These are phyloP conservation scores for Trichoplax adhaerens DNA, from an alignment of 37 sponge, comb jelly and placozoan genomes.

Conservation along the genomic window DNA sequence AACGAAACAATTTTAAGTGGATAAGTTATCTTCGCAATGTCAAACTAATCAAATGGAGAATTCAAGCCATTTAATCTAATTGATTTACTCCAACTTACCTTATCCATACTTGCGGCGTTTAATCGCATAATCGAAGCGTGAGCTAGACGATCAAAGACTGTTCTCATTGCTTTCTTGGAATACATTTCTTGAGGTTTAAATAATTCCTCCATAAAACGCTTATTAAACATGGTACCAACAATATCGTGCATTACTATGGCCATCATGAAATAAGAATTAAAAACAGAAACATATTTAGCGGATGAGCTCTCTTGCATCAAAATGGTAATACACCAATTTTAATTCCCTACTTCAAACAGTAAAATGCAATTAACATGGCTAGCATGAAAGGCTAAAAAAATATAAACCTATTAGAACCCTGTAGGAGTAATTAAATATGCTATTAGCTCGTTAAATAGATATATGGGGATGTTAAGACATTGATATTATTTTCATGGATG, in stretches of 20 bases:
- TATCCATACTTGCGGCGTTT: constrained; percentile 64
- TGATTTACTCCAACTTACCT: too few species aligned
- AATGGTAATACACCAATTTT: too few species aligned
- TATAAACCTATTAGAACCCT: not conserved
- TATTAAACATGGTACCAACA: constrained; percentile 54
- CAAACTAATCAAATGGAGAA: too few species aligned
- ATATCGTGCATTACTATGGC: constrained; percentile 58
- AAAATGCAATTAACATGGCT: not conserved
- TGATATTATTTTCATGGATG: too few species aligned
- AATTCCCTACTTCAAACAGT: too few species aligned
- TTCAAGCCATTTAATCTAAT: too few species aligned
- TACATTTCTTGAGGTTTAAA: constrained; percentile 60
- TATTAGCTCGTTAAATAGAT: not conserved
- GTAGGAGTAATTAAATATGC: not conserved
- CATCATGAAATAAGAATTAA: too few species aligned
- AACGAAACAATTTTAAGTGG: too few species aligned
- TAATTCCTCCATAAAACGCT: constrained; percentile 40
- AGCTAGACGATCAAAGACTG: constrained; percentile 60
- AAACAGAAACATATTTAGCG: too few species aligned
- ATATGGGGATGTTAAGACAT: too few species aligned
- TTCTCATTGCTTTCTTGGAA: constrained; percentile 31
- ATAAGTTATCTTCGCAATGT: too few species aligned
- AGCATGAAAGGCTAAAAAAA: not conserved
- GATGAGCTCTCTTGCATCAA: too few species aligned
- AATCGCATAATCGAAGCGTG: constrained; percentile 93